Conservation (phyloP, 1,140 invertebrate genomes). For the Aplysia californica region DNA sequence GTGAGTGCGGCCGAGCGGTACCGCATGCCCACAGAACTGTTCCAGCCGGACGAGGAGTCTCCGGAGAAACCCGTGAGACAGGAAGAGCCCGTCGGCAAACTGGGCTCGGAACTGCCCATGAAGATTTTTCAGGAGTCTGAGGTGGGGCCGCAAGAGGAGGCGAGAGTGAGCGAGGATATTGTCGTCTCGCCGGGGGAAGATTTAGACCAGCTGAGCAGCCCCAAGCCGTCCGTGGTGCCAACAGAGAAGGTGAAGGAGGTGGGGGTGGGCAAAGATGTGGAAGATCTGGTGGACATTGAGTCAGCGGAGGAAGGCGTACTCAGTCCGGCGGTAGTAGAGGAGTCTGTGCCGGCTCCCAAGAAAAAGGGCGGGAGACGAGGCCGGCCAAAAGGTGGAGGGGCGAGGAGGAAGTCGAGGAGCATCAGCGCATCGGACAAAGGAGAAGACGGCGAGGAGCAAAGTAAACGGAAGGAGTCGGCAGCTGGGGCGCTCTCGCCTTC, state of each 20-base stretch:
- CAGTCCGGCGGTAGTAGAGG: background rate
- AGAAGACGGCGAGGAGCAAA: background rate
- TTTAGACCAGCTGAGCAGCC: background rate
- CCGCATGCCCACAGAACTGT: slow-evolving; percentile 25
- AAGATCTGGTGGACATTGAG: background rate
- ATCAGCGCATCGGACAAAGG: background rate
- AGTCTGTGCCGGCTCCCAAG: background rate
- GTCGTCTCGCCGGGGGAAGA: no score
- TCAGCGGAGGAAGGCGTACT: background rate
- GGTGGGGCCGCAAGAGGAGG: background rate
- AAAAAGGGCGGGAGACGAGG: background rate
- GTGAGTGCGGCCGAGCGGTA: slow-evolving; percentile 28
- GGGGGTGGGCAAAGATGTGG: no score
- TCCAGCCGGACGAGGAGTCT: slow-evolving; percentile 26
- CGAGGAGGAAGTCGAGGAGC: background rate
- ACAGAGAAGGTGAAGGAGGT: background rate
- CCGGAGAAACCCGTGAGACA: slow-evolving; percentile 8
- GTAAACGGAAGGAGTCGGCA: background rate
- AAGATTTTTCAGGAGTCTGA: slow-evolving; percentile 22
- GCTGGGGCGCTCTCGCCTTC: background rate
- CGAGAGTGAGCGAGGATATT: no score
- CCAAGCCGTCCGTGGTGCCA: background rate
- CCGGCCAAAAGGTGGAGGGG: background rate
- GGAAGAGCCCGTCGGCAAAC: background rate
- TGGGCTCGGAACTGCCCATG: slow-evolving; percentile 4